Evolutionary conservation across 1,140 invertebrate genomes (phyloP).

Genomic region (Coenobita brevimanus): DNA sequence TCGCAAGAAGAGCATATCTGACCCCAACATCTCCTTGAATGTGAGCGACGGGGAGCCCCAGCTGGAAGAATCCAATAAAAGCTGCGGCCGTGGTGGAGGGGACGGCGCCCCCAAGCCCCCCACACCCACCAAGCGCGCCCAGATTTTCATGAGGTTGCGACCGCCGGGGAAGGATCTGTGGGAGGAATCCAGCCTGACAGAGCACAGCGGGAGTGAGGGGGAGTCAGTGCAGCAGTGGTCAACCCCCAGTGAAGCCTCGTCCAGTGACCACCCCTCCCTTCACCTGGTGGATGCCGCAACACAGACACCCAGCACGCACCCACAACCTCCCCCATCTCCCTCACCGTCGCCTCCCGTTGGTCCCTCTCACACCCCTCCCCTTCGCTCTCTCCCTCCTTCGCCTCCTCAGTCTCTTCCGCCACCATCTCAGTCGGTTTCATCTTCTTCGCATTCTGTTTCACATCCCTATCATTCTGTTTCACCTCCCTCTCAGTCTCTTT

Average conservation of each 20-base stretch:
- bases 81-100: conserved; percentile 19
- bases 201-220: background rate
- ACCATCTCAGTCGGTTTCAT: background rate
- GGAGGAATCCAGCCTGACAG: background rate
- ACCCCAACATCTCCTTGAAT: conserved; percentile 64
- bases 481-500: too few relatives aligned
- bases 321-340: background rate
- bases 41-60: conserved; percentile 52
- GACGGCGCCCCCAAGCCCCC: background rate
- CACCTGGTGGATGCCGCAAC: conserved; percentile 21
- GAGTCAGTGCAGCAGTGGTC: background rate
- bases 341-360: background rate
- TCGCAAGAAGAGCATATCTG: conserved; percentile 43
- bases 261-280: background rate
- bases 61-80: conserved; percentile 62
- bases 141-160: conserved; percentile 34
- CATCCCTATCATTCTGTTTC: too few relatives aligned
- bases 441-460: too few relatives aligned
- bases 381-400: background rate
- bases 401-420: background rate
- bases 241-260: background rate
- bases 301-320: conserved; percentile 17
- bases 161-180: background rate
- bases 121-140: conserved; percentile 40
- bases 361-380: background rate